Conservation (phyloP, 2,888 invertebrate species). For the Lutraria lutraria region DNA sequence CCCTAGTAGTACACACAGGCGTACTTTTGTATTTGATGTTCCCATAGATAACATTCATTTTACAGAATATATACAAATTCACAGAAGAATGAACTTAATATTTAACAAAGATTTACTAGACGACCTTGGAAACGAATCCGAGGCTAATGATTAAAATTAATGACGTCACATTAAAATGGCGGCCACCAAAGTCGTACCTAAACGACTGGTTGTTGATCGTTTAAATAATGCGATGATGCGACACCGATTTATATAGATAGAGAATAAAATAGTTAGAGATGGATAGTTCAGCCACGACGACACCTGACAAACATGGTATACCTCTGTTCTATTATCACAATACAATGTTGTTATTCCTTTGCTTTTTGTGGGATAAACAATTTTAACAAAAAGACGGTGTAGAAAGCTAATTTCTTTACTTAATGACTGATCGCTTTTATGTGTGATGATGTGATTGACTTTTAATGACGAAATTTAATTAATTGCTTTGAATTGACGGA, state of each 20-base stretch:
- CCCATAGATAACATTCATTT: no score
- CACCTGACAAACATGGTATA: conserved; percentile 62
- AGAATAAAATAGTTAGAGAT: conserved; percentile 35
- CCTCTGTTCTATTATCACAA: background rate
- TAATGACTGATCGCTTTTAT: background rate
- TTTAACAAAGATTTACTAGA: background rate
- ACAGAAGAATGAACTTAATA: background rate
- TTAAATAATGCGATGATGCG: conserved; percentile 23
- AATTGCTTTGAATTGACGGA: background rate
- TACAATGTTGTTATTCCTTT: background rate
- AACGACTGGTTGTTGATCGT: conserved; percentile 54
- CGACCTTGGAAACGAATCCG: conserved; percentile 58
- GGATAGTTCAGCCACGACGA: conserved; percentile 47
- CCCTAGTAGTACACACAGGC: no score
- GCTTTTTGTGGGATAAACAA: conserved; percentile 25
- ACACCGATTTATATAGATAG: background rate
- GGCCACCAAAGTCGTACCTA: conserved; percentile 78
- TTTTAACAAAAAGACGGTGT: conserved; percentile 3
- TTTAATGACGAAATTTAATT: background rate
- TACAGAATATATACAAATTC: background rate
- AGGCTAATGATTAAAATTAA: conserved; percentile 73
- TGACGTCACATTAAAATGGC: conserved; percentile 81
- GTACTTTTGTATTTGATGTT: no score
- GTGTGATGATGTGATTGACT: background rate
- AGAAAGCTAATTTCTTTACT: background rate